These are phyloP conservation scores for Saccopteryx leptura DNA, from an alignment of 2,113 vertebrate species.

Conservation along the genomic window DNA sequence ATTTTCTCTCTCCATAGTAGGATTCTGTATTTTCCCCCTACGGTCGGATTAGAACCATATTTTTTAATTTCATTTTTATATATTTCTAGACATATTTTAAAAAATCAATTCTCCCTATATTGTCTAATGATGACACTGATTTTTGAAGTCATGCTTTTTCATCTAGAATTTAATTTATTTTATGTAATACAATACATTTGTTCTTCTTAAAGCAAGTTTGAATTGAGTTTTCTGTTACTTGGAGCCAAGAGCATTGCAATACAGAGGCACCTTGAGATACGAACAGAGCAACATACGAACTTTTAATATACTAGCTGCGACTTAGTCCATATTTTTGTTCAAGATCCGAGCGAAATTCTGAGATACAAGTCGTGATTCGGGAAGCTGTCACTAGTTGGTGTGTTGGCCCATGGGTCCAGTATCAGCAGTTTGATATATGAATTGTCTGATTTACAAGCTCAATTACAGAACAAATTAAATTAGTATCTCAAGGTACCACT, in stretches of 20 bases:
- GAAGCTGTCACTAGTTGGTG: too few species aligned
- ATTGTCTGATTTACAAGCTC: too few species aligned
- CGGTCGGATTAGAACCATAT: background rate
- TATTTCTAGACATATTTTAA: background rate
- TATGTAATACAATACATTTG: background rate
- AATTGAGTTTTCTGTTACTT: background rate
- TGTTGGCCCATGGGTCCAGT: too few species aligned
- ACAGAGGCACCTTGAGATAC: too few species aligned
- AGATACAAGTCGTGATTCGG: too few species aligned
- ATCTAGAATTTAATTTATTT: background rate
- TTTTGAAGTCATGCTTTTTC: background rate
- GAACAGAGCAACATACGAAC: too few species aligned
- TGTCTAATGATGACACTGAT: background rate
- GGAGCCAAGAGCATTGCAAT: background rate
- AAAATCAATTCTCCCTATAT: background rate
- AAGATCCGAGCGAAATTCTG: too few species aligned
- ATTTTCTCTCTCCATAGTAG: background rate
- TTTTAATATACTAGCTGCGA: too few species aligned
- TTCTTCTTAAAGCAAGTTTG: background rate
- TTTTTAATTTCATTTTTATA: background rate
- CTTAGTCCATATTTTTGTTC: too few species aligned
- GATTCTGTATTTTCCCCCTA: background rate
- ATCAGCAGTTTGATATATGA: too few species aligned
- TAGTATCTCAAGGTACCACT: too few species aligned
- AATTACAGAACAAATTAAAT: too few species aligned